Evolutionary conservation across 2,888 invertebrate species (phyloP).

Genomic region (Mechanitis mazaeus): DNA sequence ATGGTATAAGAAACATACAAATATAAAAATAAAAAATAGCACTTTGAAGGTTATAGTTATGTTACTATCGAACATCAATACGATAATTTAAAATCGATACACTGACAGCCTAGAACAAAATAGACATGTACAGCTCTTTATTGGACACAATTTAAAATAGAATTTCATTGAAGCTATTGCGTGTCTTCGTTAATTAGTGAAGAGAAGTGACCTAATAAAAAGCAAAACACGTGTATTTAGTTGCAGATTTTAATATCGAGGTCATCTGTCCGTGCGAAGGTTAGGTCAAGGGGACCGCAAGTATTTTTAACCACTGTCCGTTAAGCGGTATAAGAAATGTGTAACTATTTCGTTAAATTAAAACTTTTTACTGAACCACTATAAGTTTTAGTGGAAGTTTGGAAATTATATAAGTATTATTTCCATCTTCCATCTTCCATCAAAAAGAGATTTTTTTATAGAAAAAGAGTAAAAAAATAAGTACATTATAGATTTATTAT

Average conservation of each 20-base stretch:
- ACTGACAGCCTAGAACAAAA: too few species aligned
- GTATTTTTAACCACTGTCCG: slow-evolving; percentile 32
- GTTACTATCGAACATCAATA: too few species aligned
- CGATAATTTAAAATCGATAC: too few species aligned
- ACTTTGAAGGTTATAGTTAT: too few species aligned
- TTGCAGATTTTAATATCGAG: slow-evolving; percentile 28
- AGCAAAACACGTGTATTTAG: slow-evolving; percentile 18
- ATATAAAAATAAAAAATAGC: too few species aligned
- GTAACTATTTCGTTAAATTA: background rate
- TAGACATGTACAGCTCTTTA: too few species aligned
- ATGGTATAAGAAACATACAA: too few species aligned
- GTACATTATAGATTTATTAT: too few species aligned
- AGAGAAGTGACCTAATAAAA: slow-evolving; percentile 1
- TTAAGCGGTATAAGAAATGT: slow-evolving; percentile 1
- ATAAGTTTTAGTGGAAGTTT: background rate
- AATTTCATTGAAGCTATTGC: background rate
- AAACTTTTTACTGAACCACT: too few species aligned
- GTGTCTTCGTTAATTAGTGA: background rate
- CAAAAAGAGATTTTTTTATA: too few species aligned
- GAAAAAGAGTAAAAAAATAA: too few species aligned
- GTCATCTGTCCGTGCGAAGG: slow-evolving; percentile 43
- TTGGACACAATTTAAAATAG: background rate
- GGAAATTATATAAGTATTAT: slow-evolving; percentile 3
- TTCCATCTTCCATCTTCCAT: background rate
- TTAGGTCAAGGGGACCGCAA: slow-evolving; percentile 62